Percentiles rank a stretch among this genome's conserved stretches.
Evolutionary conservation across 2,113 vertebrate species (phyloP).

Genomic region (Lycocorax pyrrhopterus): DNA sequence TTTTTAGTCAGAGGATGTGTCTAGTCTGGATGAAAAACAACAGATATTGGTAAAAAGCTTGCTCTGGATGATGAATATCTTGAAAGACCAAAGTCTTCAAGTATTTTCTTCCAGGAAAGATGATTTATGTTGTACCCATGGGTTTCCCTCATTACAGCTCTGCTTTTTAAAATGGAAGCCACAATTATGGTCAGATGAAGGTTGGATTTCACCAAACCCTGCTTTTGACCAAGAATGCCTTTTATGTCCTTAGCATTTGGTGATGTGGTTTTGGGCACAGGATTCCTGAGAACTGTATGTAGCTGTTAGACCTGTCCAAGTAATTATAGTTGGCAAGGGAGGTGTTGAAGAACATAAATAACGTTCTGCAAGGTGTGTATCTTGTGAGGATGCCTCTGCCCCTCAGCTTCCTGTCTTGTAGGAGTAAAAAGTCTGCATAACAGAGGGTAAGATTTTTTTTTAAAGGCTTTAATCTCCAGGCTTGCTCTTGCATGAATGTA

Average conservation of each 20-base stretch:
- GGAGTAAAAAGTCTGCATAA: neutral
- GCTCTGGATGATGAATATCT: neutral
- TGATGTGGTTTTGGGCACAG: neutral
- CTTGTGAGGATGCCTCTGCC: neutral
- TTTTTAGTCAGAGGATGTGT: neutral
- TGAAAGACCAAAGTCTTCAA: neutral
- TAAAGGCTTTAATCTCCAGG: neutral
- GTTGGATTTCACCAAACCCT: neutral
- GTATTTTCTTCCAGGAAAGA: neutral
- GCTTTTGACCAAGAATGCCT: neutral
- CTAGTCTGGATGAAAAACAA: neutral
- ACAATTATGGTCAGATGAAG: neutral
- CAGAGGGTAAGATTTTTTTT: neutral
- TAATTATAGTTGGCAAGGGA: neutral
- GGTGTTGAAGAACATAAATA: neutral
- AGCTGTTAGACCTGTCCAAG: neutral
- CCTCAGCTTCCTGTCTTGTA: constrained; percentile 3
- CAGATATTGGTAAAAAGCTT: neutral
- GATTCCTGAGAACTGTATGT: neutral
- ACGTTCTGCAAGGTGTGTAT: neutral
- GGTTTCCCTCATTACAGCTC: neutral
- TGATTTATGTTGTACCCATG: neutral
- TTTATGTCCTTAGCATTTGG: neutral
- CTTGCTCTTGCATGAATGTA: neutral
- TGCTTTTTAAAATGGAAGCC: neutral